Conservation (phyloP, 2,113 vertebrate species). For the Anoplopoma fimbria region DNA sequence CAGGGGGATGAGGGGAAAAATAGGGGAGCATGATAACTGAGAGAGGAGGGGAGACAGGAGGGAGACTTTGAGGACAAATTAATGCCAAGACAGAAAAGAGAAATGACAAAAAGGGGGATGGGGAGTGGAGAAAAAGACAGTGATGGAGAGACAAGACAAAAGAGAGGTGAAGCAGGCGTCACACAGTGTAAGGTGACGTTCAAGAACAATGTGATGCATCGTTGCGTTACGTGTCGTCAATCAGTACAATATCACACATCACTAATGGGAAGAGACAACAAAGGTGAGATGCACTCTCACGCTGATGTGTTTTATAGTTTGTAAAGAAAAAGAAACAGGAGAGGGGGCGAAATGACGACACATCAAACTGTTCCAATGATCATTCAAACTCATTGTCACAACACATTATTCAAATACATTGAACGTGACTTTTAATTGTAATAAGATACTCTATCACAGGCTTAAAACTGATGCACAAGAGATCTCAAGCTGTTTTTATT, state of each 20-base stretch:
- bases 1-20: constrained; percentile 19
- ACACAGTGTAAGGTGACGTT: constrained; percentile 27
- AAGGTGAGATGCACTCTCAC: neutral
- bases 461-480: neutral
- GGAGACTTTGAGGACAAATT: neutral
- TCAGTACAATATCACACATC: constrained; percentile 15
- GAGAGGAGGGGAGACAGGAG: neutral
- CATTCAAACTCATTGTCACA: neutral
- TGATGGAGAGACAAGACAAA: neutral
- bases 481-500: neutral
- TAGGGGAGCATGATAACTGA: neutral
- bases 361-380: neutral
- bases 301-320: neutral
- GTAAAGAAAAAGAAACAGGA: constrained; percentile 21
- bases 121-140: neutral
- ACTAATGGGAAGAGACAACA: constrained; percentile 35
- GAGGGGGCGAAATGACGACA: neutral
- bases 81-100: neutral
- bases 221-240: constrained; percentile 15
- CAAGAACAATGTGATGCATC: constrained; percentile 36
- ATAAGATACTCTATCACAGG: no score
- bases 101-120: no score
- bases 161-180: constrained; percentile 5
- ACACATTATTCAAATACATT: neutral
- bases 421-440: no score